These are phyloP conservation scores for Temnopleurus reevesii DNA, from an alignment of 53 echinoderm and acorn worm genomes.

Conservation along the genomic window DNA sequence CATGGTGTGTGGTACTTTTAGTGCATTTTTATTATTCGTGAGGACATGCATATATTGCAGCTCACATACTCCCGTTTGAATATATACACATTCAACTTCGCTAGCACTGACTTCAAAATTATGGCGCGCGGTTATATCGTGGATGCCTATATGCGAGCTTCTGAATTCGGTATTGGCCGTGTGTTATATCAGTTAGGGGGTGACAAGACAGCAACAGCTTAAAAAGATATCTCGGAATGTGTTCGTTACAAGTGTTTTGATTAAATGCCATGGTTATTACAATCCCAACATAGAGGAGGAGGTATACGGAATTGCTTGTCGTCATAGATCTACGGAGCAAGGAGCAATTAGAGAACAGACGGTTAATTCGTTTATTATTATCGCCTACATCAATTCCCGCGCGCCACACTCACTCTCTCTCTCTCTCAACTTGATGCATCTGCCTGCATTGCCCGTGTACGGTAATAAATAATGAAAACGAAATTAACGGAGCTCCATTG, in stretches of 20 bases:
- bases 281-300: background rate
- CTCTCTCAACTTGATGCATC: slow-evolving; percentile 37
- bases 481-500: slow-evolving; percentile 13
- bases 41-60: slow-evolving; percentile 19
- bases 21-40: slow-evolving; percentile 6
- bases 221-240: background rate
- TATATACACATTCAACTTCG: background rate
- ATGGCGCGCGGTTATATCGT: background rate
- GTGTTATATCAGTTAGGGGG: background rate
- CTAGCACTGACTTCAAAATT: background rate
- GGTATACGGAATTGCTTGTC: background rate
- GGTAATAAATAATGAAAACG: slow-evolving; percentile 45
- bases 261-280: background rate
- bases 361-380: slow-evolving; percentile 33
- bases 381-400: slow-evolving; percentile 15
- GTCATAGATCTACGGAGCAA: background rate
- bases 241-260: background rate
- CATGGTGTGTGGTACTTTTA: background rate
- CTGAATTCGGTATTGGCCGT: background rate
- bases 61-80: background rate
- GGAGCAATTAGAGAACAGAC: slow-evolving; percentile 18
- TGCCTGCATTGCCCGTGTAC: background rate
- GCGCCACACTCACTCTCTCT: no score
- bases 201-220: slow-evolving; percentile 9
- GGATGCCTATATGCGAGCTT: slow-evolving; percentile 8